These are phyloP conservation scores for Drosophila prostipennis DNA, from an alignment of 2,888 invertebrate species.

Conservation along the genomic window DNA sequence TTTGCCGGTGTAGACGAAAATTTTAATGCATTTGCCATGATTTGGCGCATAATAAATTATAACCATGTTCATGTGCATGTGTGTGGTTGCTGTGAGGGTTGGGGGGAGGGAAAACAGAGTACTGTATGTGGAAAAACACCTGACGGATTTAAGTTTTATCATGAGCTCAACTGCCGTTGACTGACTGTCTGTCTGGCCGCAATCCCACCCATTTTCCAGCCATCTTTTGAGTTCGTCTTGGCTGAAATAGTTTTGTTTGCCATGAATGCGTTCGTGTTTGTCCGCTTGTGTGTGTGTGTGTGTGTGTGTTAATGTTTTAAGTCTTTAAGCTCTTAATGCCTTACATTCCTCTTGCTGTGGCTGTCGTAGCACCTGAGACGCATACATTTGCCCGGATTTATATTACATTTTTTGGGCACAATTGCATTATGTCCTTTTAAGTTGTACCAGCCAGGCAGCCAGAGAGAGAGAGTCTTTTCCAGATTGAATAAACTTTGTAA, in stretches of 20 bases:
- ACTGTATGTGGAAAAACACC: conserved; percentile 60
- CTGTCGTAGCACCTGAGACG: conserved; percentile 51
- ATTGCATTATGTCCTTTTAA: conserved; percentile 32
- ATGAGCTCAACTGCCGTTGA: conserved; percentile 49
- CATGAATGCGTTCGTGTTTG: neutral
- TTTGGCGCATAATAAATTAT: conserved; percentile 73
- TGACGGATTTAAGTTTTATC: conserved; percentile 72
- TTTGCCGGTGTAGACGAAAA: conserved; percentile 63
- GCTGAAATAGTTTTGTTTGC: conserved; percentile 58
- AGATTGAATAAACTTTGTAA: conserved; percentile 38
- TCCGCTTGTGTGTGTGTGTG: conserved; percentile 1
- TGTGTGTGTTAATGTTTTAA: conserved; percentile 61
- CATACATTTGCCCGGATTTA: conserved; percentile 29
- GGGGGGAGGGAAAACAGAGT: neutral
- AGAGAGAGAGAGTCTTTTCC: neutral
- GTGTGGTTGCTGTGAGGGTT: conserved; percentile 26
- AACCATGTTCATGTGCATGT: conserved; percentile 26
- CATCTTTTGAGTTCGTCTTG: conserved; percentile 24
- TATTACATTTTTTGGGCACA: conserved; percentile 30
- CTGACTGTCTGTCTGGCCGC: conserved; percentile 43
- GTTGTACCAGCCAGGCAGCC: conserved; percentile 1
- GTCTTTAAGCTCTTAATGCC: conserved; percentile 71
- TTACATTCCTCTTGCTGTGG: conserved; percentile 59
- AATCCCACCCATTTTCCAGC: conserved; percentile 15
- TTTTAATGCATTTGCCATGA: conserved; percentile 72